Base-by-base conservation (phyloP, 2,888 invertebrate genomes). In the Trisateles emortualis region DNA sequence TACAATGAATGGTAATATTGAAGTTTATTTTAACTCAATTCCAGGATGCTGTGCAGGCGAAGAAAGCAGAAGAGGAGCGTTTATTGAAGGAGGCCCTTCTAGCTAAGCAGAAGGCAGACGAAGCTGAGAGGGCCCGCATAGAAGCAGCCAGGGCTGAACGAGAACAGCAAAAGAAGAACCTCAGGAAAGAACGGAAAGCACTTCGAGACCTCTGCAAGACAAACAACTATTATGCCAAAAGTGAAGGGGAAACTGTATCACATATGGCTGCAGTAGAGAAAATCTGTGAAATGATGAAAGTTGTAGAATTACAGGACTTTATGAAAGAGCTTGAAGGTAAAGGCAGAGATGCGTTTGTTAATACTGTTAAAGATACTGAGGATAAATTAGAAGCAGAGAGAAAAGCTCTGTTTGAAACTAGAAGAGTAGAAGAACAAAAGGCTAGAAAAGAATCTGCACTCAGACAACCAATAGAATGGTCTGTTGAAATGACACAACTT, bases 251-350 rank as follows among this genome's bases (percentile, higher is more conserved):
- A 82, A 94, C 94, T 55, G 94, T 99, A 1, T 91, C 94, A 41
- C 95, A 98, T 78, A 97, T 99, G 96, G 96, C 97, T 33, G 97
- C 97, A n/a, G 94, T 98, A 2, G 99, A 99, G 80, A 97, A 96
- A 84, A 94, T 99, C 45, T 98, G 98, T 83, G 98, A 99, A 88
- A 90, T 95, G 50, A 94, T 97, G 70, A 95, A 94, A 76, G 84
- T 95, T 2, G 76, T 91, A 0, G 96, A 97, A 82, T 81, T 98
- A 49, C 97, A 97, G 82, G 94, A 95, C 47, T 94, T 97, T 1
- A 96, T 97, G 82, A 96, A 88, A 61, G 94, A 95, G 49, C 82
- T 97, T 52, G 95, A 95, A 72, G 83, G 86, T 1, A 94, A 94
- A 26, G 96, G 96, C 0, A 93, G 95, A 55, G 87, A 93, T 16